phyloP scores from a whole-genome alignment of 2,113 vertebrate genomes.

The Ifrita kowaldi region DNA sequence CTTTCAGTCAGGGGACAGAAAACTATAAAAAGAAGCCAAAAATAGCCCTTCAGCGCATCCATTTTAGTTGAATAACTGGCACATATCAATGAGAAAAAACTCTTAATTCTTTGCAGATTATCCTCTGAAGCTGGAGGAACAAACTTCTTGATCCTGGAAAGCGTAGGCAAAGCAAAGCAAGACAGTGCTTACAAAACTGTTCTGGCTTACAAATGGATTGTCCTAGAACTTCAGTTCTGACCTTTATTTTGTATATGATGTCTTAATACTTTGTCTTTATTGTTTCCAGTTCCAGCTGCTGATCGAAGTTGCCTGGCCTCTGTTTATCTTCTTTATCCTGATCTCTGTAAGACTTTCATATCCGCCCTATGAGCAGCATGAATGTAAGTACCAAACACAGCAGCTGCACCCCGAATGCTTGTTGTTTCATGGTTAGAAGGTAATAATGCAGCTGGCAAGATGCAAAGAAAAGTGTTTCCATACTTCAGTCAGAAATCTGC shows the following conservation, averaged over 20 bases:
- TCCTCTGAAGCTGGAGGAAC: background rate
- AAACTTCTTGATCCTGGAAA: background rate
- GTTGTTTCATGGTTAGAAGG: background rate
- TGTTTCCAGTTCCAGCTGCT: conserved; percentile 86
- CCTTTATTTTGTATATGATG: background rate
- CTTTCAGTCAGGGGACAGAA: background rate
- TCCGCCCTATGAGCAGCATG: conserved; percentile 94
- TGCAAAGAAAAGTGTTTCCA: background rate
- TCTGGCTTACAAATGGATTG: background rate
- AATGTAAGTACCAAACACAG: conserved; percentile 84
- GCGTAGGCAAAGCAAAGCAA: background rate
- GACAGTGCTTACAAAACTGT: background rate
- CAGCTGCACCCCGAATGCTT: background rate
- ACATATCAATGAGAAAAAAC: background rate
- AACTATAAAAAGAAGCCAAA: background rate
- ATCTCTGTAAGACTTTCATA: conserved; percentile 90
- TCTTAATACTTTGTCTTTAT: conserved; percentile 26
- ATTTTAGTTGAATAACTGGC: background rate
- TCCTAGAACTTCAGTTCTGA: background rate
- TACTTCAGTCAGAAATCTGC: background rate
- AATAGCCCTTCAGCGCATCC: background rate
- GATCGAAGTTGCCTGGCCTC: conserved; percentile 91
- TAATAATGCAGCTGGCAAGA: background rate
- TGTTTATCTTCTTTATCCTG: conserved; percentile 97
- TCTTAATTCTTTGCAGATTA: background rate